These are phyloP conservation scores for Phymanthus crucifer DNA, from an alignment of 92 coral and sea anemone genomes.

Conservation along the genomic window DNA sequence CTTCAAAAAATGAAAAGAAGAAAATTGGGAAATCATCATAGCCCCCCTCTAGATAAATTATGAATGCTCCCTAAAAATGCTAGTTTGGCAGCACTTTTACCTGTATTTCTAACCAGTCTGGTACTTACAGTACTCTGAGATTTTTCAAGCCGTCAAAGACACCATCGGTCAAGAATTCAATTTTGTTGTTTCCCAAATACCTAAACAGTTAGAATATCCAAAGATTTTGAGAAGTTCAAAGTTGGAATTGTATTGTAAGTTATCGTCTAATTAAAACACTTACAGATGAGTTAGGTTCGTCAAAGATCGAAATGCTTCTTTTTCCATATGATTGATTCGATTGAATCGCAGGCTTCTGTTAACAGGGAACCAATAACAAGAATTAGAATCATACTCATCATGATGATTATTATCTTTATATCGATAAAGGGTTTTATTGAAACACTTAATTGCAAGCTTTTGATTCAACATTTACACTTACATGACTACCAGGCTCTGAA, in stretches of 20 bases:
- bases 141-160: background rate
- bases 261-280: background rate
- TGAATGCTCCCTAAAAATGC: too few species aligned
- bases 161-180: background rate
- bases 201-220: background rate
- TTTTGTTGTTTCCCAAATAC: background rate
- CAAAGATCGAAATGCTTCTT: background rate
- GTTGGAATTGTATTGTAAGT: background rate
- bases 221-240: background rate
- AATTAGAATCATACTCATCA: background rate
- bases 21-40: too few species aligned
- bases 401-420: too few species aligned
- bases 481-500: background rate
- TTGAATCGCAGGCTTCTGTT: slow-evolving; percentile 4
- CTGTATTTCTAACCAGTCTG: background rate
- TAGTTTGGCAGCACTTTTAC: too few species aligned
- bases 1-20: too few species aligned
- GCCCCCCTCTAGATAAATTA: too few species aligned
- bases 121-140: slow-evolving; percentile 6
- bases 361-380: background rate
- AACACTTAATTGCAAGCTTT: too few species aligned
- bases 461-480: background rate
- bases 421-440: too few species aligned
- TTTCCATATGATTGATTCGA: slow-evolving; percentile 1
- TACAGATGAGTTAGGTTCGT: background rate